Conservation (phyloP, 2,888 invertebrate species). For the Athalia rosae region DNA sequence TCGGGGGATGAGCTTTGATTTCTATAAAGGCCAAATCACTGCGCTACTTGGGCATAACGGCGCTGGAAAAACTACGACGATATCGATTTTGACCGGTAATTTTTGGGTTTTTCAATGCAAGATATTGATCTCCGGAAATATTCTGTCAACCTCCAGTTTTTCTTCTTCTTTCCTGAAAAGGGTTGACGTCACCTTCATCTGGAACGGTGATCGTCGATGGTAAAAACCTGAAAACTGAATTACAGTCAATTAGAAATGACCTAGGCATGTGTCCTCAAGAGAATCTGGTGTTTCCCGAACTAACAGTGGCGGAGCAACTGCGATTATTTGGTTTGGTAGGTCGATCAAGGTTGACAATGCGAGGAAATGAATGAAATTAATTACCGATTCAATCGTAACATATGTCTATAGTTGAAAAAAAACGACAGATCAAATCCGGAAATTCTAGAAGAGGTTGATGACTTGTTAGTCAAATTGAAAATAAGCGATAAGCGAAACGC, state of each 20-base stretch:
- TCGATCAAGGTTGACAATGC: slow-evolving; percentile 31
- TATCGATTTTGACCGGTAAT: slow-evolving; percentile 82
- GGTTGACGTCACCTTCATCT: slow-evolving; percentile 82
- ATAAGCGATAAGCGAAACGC: slow-evolving; percentile 78
- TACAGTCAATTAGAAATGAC: slow-evolving; percentile 80
- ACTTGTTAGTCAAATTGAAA: slow-evolving; percentile 75
- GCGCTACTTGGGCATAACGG: slow-evolving; percentile 92
- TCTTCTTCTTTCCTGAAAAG: slow-evolving; percentile 68
- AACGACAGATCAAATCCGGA: slow-evolving; percentile 67
- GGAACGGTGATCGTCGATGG: slow-evolving; percentile 85
- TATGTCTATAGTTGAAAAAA: slow-evolving; percentile 79
- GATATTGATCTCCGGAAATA: neutral
- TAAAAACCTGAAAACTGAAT: slow-evolving; percentile 81
- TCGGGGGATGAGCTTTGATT: slow-evolving; percentile 80
- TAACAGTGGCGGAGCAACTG: slow-evolving; percentile 90
- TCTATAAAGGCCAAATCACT: slow-evolving; percentile 90
- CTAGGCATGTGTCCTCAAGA: slow-evolving; percentile 95
- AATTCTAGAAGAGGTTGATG: slow-evolving; percentile 76
- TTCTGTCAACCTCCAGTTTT: too few relatives aligned
- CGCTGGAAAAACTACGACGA: slow-evolving; percentile 90
- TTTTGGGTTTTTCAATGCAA: neutral
- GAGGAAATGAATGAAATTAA: too few relatives aligned
- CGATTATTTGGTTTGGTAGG: slow-evolving; percentile 87
- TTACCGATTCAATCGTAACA: too few relatives aligned
- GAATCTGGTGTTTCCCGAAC: slow-evolving; percentile 87